Base-by-base conservation (phyloP, 1,140 invertebrate genomes). In the Lanistes nyassanus region DNA sequence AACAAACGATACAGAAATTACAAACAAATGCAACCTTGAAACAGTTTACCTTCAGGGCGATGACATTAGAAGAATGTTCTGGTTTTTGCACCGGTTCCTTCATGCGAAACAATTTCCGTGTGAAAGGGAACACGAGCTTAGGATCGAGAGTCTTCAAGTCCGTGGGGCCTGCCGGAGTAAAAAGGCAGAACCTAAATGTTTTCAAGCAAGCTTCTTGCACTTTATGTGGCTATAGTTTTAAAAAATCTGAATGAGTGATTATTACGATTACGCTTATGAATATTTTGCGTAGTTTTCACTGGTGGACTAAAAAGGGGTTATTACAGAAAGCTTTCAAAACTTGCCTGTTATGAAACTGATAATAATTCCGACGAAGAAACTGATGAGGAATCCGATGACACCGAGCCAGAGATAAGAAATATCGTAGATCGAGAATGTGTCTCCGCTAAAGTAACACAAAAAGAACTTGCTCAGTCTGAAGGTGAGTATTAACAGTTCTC, bases 51-150 rank as follows among this genome's bases (percentile, higher is more conserved):
- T 70, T 70, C 68, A 70, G 53, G 19, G 68, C 68, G 9, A 70
- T 42, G 29, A 55, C 53, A 36, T 70, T 70, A 36, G 68, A 70
- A 34, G 23, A n/a, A 26, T 70, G 47, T 36, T 70, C 68, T 9
- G 68, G 68, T 23, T n/a, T 13, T 2, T 36, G 51, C 29, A 74
- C 7, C 1, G 72, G 60, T 21, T 60, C 55, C 39, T 31, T 58
- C 60, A 74, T 37, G 16, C 64, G 11, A 39, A 53, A 74, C 37
- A 74, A 1, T 29, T 36, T 74, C 2, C 72, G 39, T 3, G 19
- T 34, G 64, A 74, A 65, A 9, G 60, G 60, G 26, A 74, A 65
- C n/a, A 74, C 62, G 21, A 74, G 72, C n/a, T 62, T 34, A 11
- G 72, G 39, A 23, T 74, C 72, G 11, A 74, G 21, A 3, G 37